Base-by-base conservation (phyloP, 1,140 invertebrate species). In the Propsilocerus akamusi region DNA sequence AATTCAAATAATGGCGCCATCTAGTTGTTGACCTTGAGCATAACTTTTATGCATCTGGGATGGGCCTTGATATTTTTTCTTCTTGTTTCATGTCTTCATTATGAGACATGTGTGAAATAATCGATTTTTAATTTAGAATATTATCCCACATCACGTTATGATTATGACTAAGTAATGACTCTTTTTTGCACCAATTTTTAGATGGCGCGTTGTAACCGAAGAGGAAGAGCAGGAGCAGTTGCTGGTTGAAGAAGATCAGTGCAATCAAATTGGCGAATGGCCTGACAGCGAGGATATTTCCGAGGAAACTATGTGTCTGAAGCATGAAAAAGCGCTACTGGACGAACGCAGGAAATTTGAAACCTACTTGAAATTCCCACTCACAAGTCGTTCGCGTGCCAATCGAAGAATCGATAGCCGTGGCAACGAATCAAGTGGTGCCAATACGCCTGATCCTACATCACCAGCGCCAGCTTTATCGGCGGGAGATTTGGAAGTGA, bases 341-440 rank as follows among this genome's bases (percentile, higher is more conserved):
- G 78, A 85, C 52, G 87, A 91, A 61, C 76, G 77, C 49, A 85
- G 81, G 57, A 79, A 81, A 48, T 88, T 87, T 59, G 73, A 80
- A 55, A 78, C 72, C 51, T 83, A 77, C 55, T 64, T 83, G 4
- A 80, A 81, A 59, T 68, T 78, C 56, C 73, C 75, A n/a, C 63
- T 71, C 55, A 72, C 71, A 49, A 71, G 69, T 26, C 68, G 73
- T 53, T 70, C 74, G 26, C 66, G 77, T 7, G 69, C 73, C 0
- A 76, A 71, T 61, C 71, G 77, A 56, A 69, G 78, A 26, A 72
- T 71, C 12, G 79, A 83, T 55, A 80, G 78, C 57, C 67, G 74
- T 50, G 76, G 79, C 5, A 41, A 41, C 11, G 80, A 83, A 56
- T 75, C 71, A 6, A 80, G 77, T 59, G 80, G 81, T 17, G 77